A percentile compares a stretch with the other conserved stretches of the same genome.
Evolutionary conservation across 2,888 invertebrate species (phyloP).

Genomic region (Protophormia terraenovae): DNA sequence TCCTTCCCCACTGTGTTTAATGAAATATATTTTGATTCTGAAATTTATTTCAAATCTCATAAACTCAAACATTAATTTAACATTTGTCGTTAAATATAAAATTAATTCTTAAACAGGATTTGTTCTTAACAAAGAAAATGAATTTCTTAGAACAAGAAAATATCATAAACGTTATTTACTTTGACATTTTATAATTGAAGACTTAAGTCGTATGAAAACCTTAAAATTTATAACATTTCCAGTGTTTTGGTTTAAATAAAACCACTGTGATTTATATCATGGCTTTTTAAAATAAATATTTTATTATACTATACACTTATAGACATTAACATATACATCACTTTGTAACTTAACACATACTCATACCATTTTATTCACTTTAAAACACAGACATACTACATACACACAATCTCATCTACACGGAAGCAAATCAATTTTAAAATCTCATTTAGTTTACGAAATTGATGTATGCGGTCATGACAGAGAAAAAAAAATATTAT

Average conservation of each 20-base stretch:
- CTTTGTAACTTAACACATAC: constrained; percentile 13
- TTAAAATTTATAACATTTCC: constrained; percentile 14
- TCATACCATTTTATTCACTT: background rate
- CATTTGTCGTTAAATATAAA: constrained; percentile 3
- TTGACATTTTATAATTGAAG: constrained; percentile 13
- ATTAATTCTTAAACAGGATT: background rate
- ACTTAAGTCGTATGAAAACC: background rate
- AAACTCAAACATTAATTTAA: background rate
- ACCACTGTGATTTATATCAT: constrained; percentile 60
- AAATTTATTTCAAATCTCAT: background rate
- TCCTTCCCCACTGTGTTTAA: background rate
- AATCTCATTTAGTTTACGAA: constrained; percentile 76
- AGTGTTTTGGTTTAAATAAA: constrained; percentile 7
- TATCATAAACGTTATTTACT: background rate
- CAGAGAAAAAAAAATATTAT: constrained; percentile 29
- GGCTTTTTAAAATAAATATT: constrained; percentile 49
- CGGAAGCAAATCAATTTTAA: constrained; percentile 76
- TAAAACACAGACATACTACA: constrained; percentile 28
- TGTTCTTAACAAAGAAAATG: background rate
- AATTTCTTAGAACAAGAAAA: background rate
- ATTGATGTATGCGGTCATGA: constrained; percentile 67
- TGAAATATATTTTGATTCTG: background rate
- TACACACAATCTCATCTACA: constrained; percentile 60
- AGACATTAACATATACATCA: background rate
- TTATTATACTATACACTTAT: background rate